Evolutionary conservation across 2,113 vertebrate genomes (phyloP), one percentile per base, ranked within the genome.

Genomic region (Platanista minor): DNA sequence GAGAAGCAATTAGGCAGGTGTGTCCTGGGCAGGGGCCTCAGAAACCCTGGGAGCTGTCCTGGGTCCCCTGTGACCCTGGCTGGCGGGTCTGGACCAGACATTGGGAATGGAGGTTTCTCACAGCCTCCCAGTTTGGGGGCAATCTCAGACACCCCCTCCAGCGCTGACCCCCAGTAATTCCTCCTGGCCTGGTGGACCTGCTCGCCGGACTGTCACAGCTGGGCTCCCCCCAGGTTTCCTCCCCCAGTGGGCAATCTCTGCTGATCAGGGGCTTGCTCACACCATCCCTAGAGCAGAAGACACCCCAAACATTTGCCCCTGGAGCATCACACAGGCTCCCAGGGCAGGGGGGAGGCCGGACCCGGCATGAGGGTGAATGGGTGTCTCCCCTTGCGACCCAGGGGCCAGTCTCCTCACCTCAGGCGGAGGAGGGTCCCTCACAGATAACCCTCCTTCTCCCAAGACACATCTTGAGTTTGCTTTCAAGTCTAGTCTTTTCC

Each of bases 121-220:
- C 43, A 57, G 39, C 43, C 36, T 80, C 17, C n/a, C 64, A 13
- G n/a, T 5, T 14, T 80, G 29, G 33, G 11, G 36, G 25, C 0
- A 23, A 57, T 29, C 67, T 46, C 93, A 62, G 39, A 8, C 11
- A 41, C 11, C 41, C 8, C 64, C 9, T 31, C 43, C 52, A 10
- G 9, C 0, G 0, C 31, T 5, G 25, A 77, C 2, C 1, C 41
- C 29, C 59, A 2, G 5, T 3, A 5, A 11, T 27, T 8, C 15
- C 2, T 23, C 66, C 66, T 39, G 43, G 71, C 80, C 43, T 14
- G 21, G 15, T 8, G 17, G 33, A 6, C 11, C 21, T 33, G 14
- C 36, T 8, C 7, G 27, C 9, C 17, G 15, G 14, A 59, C 17
- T 1, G 5, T 36, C 67, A 25, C 2, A 2, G 13, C 11, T 29